phyloP scores from a whole-genome alignment of 2,888 invertebrate species.

The Plagiodera versicolora region DNA sequence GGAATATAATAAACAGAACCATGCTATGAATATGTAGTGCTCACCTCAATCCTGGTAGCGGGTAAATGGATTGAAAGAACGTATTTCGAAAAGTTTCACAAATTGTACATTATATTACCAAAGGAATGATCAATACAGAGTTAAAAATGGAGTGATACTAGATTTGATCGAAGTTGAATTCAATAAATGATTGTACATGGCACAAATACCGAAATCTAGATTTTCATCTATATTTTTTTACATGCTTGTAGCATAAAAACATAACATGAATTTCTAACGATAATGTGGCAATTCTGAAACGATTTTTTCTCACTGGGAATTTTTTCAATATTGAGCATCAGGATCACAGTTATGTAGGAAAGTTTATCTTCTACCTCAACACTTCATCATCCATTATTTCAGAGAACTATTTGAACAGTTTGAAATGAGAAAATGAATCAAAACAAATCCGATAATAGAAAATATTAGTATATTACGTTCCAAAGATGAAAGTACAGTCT shows the following conservation, averaged over 20 bases:
- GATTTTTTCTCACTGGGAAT: neutral
- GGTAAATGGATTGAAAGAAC: neutral
- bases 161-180: conserved; percentile 32
- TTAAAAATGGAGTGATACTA: conserved; percentile 33
- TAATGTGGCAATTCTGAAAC: conserved; percentile 7
- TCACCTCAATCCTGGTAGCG: neutral
- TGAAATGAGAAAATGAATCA: no score
- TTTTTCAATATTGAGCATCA: no score
- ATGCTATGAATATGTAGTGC: neutral
- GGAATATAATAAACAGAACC: neutral
- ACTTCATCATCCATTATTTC: no score
- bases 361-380: no score
- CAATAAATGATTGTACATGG: conserved; percentile 49
- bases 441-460: no score
- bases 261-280: conserved; percentile 21
- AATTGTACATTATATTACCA: conserved; percentile 50
- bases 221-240: conserved; percentile 27
- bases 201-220: conserved; percentile 35
- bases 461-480: no score
- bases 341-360: no score
- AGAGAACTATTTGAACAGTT: no score
- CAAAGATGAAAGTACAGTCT: no score
- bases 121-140: conserved; percentile 41
- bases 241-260: conserved; percentile 25
- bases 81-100: conserved; percentile 36